These are phyloP conservation scores for Ctenosaura bakeri DNA, from an alignment of 2,797 vertebrate species.

Conservation along the genomic window DNA sequence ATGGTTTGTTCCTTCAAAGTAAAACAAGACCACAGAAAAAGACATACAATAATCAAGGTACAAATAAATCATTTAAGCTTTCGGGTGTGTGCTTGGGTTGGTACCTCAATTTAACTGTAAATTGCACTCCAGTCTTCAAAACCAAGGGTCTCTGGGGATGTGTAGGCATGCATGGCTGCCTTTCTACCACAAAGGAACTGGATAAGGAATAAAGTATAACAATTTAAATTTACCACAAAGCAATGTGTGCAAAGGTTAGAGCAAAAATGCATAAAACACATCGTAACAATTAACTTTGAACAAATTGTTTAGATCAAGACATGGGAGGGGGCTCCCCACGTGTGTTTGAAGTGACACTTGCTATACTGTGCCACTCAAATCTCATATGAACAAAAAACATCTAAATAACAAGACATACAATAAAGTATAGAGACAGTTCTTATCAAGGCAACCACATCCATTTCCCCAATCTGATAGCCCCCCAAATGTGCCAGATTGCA, in stretches of 20 bases:
- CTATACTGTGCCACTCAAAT: too few relatives aligned
- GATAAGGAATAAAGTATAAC: slow-evolving; percentile 47
- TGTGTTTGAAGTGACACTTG: not conserved
- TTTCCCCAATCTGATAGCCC: not conserved
- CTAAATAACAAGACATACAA: not conserved
- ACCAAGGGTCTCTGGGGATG: slow-evolving; percentile 96
- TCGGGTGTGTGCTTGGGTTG: not conserved
- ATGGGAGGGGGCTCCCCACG: not conserved
- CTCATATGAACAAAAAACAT: not conserved
- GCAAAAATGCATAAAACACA: not conserved
- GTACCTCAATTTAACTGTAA: slow-evolving; percentile 97
- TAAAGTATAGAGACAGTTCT: not conserved
- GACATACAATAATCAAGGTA: not conserved
- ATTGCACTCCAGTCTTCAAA: slow-evolving; percentile 96
- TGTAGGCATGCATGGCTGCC: slow-evolving; percentile 97
- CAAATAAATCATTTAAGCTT: not conserved
- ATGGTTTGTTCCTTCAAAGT: not conserved
- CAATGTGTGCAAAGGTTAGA: not conserved
- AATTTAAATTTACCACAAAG: slow-evolving; percentile 37
- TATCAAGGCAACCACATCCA: not conserved
- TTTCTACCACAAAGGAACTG: slow-evolving; percentile 97
- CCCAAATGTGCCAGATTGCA: not conserved
- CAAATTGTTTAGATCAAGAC: not conserved
- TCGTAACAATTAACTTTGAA: not conserved
- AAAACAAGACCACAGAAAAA: not conserved